Evolutionary conservation across 2,797 vertebrate species (phyloP).

Genomic region (Spinibarbus caldwelli): DNA sequence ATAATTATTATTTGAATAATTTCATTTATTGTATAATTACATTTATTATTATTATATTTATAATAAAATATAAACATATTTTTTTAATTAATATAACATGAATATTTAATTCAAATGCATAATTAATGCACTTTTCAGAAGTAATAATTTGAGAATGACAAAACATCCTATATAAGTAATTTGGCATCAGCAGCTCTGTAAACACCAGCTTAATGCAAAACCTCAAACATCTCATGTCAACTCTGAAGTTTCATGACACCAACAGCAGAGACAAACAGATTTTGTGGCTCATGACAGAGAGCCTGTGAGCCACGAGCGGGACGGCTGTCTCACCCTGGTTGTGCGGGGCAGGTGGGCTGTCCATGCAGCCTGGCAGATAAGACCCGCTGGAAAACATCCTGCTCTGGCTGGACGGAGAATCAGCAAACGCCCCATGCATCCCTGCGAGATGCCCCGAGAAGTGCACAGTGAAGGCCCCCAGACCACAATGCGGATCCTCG

Average conservation of each 20-base stretch:
- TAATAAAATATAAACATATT: background rate
- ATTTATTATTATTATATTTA: too few species aligned
- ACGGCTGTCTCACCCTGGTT: slow-evolving; percentile 87
- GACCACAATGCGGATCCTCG: slow-evolving; percentile 89
- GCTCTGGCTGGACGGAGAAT: slow-evolving; percentile 82
- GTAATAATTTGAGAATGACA: background rate
- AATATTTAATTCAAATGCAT: background rate
- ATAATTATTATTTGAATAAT: background rate
- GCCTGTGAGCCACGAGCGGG: background rate
- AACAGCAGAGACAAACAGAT: background rate
- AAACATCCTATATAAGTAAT: background rate
- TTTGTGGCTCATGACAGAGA: background rate
- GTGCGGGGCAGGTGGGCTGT: slow-evolving; percentile 84
- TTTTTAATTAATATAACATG: background rate
- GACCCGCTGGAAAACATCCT: slow-evolving; percentile 88
- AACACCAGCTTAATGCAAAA: background rate
- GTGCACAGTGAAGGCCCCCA: slow-evolving; percentile 96
- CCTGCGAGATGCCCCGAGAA: slow-evolving; percentile 95
- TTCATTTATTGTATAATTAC: background rate
- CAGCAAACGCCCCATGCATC: slow-evolving; percentile 87
- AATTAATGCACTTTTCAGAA: background rate
- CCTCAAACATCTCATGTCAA: background rate
- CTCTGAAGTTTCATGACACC: background rate
- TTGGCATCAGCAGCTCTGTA: background rate
- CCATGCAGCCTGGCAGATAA: slow-evolving; percentile 90